A percentile compares a stretch with the other conserved stretches of the same genome.
Evolutionary conservation across 1,140 invertebrate species (phyloP).

Genomic region (Drosophila pseudoananassae): DNA sequence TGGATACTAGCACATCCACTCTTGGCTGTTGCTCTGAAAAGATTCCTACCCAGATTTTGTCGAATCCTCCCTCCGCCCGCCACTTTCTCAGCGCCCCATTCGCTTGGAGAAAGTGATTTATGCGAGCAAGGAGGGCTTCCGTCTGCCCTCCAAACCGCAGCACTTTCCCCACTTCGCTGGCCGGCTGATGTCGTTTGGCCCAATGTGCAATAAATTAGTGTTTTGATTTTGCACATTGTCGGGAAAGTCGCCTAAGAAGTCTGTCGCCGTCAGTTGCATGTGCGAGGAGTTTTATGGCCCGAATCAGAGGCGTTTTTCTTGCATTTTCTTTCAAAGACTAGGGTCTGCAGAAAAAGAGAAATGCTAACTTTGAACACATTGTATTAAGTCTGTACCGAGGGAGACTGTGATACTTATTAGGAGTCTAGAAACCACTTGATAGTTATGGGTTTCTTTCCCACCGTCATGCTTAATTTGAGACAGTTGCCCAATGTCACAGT

Average conservation of each 20-base stretch:
- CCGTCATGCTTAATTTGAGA: slow-evolving; percentile 60
- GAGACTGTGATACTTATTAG: slow-evolving; percentile 58
- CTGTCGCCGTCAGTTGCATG: slow-evolving; percentile 71
- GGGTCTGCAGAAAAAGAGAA: slow-evolving; percentile 23
- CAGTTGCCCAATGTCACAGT: slow-evolving; percentile 46
- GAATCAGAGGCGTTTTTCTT: slow-evolving; percentile 29
- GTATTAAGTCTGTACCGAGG: slow-evolving; percentile 50
- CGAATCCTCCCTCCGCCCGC: slow-evolving; percentile 14
- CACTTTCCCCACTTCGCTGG: slow-evolving; percentile 31
- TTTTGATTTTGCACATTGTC: slow-evolving; percentile 77
- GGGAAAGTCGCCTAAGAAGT: slow-evolving; percentile 38
- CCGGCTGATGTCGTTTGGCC: slow-evolving; percentile 61
- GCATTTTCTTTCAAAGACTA: slow-evolving; percentile 66
- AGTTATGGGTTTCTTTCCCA: slow-evolving; percentile 42
- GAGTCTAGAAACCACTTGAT: slow-evolving; percentile 58
- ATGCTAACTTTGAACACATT: slow-evolving; percentile 10
- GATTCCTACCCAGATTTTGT: background rate
- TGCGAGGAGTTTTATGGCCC: slow-evolving; percentile 71
- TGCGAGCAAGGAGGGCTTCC: slow-evolving; percentile 27
- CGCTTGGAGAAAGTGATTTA: slow-evolving; percentile 73
- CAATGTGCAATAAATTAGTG: slow-evolving; percentile 79
- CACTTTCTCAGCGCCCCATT: background rate
- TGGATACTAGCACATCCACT: background rate
- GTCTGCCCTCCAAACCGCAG: background rate
- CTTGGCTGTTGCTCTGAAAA: background rate